These are phyloP conservation scores for Arctia plantaginis DNA, from an alignment of 2,888 invertebrate genomes.

Conservation along the genomic window DNA sequence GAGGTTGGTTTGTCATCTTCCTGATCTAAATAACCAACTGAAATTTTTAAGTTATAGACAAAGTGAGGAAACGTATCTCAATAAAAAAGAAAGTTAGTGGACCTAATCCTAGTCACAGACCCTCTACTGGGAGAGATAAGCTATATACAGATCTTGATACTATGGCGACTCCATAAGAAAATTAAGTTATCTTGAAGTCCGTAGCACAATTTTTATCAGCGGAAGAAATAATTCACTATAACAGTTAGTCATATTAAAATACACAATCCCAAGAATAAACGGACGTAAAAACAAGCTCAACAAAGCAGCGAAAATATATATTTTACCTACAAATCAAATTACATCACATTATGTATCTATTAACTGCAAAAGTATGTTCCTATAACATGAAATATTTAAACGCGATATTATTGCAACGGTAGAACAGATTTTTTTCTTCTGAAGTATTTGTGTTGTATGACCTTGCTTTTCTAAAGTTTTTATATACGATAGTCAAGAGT, in stretches of 20 bases:
- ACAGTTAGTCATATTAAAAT: background rate
- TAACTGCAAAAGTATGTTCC: background rate
- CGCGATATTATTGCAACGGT: background rate
- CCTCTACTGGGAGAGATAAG: background rate
- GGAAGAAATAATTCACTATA: background rate
- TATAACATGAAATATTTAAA: background rate
- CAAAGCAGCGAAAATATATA: background rate
- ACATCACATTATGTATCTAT: background rate
- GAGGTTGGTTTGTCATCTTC: background rate
- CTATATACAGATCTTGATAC: background rate
- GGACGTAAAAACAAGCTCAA: background rate
- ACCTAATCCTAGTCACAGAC: background rate
- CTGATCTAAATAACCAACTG: background rate
- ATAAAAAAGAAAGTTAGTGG: background rate
- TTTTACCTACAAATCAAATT: background rate
- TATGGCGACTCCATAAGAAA: background rate
- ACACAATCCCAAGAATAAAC: background rate
- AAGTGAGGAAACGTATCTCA: background rate
- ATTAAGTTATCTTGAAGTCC: background rate
- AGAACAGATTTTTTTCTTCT: background rate
- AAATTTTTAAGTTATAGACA: background rate
- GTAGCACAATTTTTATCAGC: background rate
- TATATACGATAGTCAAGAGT: background rate
- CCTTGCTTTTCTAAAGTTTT: background rate
- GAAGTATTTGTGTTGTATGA: background rate